These are phyloP conservation scores for Bombus terrestris DNA, from an alignment of 1,140 invertebrate species.

Conservation along the genomic window DNA sequence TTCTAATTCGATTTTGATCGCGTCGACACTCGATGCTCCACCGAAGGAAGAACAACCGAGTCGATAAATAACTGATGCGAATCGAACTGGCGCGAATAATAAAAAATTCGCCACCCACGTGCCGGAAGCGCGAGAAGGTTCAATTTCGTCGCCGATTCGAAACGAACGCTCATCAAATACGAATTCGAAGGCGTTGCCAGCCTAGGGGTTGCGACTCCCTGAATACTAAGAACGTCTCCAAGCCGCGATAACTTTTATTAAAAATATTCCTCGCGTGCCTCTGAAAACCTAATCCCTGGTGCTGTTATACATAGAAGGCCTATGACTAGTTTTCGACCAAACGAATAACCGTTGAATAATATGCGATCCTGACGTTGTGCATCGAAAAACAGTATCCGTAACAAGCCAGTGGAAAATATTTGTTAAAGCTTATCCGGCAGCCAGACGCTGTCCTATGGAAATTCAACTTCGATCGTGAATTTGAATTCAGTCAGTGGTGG, in stretches of 20 bases:
- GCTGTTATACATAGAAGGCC: no score
- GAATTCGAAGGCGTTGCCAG: conserved; percentile 51
- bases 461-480: conserved; percentile 66
- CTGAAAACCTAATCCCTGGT: no score
- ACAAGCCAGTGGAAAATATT: conserved; percentile 32
- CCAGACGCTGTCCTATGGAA: conserved; percentile 54
- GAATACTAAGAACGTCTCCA: background rate
- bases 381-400: background rate
- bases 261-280: conserved; percentile 7
- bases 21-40: conserved; percentile 30
- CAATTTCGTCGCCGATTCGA: conserved; percentile 63
- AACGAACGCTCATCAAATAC: conserved; percentile 70
- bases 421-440: conserved; percentile 41
- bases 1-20: conserved; percentile 75
- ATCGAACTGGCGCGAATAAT: conserved; percentile 54
- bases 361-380: background rate
- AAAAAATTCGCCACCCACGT: conserved; percentile 52
- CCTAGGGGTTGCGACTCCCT: background rate
- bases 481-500: conserved; percentile 63
- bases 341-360: background rate
- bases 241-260: conserved; percentile 34
- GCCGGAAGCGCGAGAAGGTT: conserved; percentile 50
- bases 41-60: conserved; percentile 62
- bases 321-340: background rate
- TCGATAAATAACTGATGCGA: conserved; percentile 77